Conservation (phyloP, 2,888 invertebrate genomes). For the Pristionchus japonicus region DNA sequence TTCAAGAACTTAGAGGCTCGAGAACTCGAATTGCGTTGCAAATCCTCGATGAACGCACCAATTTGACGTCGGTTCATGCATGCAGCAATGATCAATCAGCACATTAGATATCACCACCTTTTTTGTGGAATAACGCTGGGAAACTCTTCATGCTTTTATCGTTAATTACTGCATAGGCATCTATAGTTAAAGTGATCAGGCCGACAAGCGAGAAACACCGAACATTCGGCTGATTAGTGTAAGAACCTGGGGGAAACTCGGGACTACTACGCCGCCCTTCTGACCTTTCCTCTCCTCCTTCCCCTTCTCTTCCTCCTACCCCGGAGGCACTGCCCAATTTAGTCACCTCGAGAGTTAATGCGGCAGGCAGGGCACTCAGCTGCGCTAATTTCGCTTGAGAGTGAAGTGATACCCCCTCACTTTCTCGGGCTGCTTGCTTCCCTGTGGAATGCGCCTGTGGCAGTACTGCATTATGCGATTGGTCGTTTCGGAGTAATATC, state of each 20-base stretch:
- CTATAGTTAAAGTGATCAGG: no score
- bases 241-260: background rate
- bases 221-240: background rate
- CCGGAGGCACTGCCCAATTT: background rate
- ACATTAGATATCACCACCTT: background rate
- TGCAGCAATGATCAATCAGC: background rate
- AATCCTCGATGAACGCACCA: no score
- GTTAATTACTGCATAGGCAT: no score
- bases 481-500: background rate
- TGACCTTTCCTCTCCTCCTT: background rate
- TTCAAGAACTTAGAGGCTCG: no score
- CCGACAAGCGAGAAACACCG: no score
- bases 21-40: no score
- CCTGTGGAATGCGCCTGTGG: background rate
- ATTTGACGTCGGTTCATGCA: no score
- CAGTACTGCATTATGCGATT: background rate
- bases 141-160: no score
- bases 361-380: background rate
- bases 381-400: background rate
- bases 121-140: no score
- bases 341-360: conserved; percentile 24
- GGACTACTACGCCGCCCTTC: background rate
- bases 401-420: background rate
- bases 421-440: background rate
- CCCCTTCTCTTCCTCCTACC: background rate